Evolutionary conservation across 2,113 vertebrate species (phyloP).

Genomic region (Rhodinocichla rosea): DNA sequence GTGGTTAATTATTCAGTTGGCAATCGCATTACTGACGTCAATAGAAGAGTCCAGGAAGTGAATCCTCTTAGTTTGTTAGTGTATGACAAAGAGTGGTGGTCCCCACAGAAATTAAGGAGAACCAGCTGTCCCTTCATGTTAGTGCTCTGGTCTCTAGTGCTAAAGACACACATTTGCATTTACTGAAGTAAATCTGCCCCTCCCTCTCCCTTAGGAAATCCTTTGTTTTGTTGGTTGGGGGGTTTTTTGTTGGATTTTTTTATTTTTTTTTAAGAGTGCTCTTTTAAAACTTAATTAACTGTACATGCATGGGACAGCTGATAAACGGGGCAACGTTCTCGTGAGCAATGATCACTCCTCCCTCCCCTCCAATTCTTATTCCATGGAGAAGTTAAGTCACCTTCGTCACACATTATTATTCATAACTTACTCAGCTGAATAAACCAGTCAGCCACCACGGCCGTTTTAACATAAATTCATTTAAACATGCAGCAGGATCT

Average conservation of each 20-base stretch:
- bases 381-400: constrained; percentile 29
- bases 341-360: neutral
- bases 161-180: neutral
- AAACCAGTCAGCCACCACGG: constrained; percentile 10
- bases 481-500: neutral
- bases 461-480: constrained; percentile 1
- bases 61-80: constrained; percentile 62
- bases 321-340: constrained; percentile 21
- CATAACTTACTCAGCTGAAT: constrained; percentile 50
- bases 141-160: neutral
- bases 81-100: constrained; percentile 41
- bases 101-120: constrained; percentile 39
- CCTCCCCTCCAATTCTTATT: neutral
- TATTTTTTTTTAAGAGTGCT: neutral
- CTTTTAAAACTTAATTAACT: constrained; percentile 35
- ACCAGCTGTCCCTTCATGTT: neutral
- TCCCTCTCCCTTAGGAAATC: constrained; percentile 30
- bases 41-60: constrained; percentile 63
- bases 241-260: neutral
- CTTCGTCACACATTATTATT: neutral
- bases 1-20: constrained; percentile 66
- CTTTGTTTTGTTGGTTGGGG: neutral
- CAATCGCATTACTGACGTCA: constrained; percentile 76
- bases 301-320: constrained; percentile 10
- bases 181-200: neutral